Conservation (phyloP, 2,113 vertebrate species). For the Grus americana region DNA sequence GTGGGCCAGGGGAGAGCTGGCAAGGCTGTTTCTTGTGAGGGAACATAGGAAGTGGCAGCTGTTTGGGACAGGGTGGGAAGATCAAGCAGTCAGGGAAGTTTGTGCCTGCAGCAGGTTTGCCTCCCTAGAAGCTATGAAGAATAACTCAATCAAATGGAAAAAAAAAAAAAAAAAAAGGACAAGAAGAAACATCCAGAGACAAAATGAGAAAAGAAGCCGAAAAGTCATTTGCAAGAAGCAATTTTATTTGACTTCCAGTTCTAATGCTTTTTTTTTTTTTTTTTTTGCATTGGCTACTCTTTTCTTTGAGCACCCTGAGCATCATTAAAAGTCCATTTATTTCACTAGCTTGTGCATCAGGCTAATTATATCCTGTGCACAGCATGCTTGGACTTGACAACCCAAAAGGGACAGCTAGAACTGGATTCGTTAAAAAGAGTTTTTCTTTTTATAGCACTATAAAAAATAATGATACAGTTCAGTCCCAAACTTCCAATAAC, state of each 20-base stretch:
- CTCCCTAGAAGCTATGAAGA: neutral
- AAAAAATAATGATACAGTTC: slow-evolving; percentile 47
- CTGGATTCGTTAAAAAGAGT: neutral
- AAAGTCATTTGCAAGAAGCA: neutral
- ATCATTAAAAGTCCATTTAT: slow-evolving; percentile 12
- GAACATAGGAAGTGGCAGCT: neutral
- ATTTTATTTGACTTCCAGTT: neutral
- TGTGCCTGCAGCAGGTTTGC: neutral
- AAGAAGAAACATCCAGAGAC: neutral
- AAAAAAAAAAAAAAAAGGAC: neutral
- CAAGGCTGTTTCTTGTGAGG: neutral
- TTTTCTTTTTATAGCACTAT: slow-evolving; percentile 43
- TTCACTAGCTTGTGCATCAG: slow-evolving; percentile 18
- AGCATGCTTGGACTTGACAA: neutral
- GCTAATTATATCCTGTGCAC: slow-evolving; percentile 45
- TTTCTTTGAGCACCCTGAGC: neutral
- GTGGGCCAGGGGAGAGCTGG: neutral
- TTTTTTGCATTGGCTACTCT: neutral
- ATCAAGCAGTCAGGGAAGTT: neutral
- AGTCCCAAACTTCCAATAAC: slow-evolving; percentile 46
- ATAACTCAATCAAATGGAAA: neutral
- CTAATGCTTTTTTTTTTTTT: neutral
- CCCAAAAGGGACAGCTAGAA: slow-evolving; percentile 34
- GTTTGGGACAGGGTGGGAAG: neutral
- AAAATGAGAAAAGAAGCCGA: neutral